These are phyloP conservation scores for Plebejus melissa DNA, from an alignment of 2,888 invertebrate genomes.

Conservation along the genomic window DNA sequence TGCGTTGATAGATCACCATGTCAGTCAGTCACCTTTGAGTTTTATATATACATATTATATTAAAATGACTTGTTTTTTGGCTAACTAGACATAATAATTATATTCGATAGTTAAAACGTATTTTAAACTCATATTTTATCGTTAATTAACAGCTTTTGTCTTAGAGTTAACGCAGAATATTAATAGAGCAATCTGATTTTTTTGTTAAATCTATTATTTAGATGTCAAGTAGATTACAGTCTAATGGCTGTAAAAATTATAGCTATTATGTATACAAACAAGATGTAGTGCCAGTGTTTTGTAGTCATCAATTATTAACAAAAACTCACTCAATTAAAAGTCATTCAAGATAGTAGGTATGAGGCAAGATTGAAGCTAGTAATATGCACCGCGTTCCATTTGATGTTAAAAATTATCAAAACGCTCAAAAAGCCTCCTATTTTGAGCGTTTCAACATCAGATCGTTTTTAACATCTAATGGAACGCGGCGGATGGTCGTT, in stretches of 20 bases:
- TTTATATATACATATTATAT: too few relatives aligned
- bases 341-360: not conserved
- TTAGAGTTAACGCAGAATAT: not conserved
- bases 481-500: too few relatives aligned
- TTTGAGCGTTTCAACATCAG: too few relatives aligned
- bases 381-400: too few relatives aligned
- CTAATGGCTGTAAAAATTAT: constrained; percentile 13
- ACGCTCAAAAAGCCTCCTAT: too few relatives aligned
- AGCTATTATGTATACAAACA: constrained; percentile 11
- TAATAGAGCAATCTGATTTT: not conserved
- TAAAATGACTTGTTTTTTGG: not conserved
- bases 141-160: not conserved
- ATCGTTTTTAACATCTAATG: too few relatives aligned
- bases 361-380: not conserved
- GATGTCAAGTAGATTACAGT: not conserved
- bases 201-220: constrained; percentile 9
- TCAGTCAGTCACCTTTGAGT: too few relatives aligned
- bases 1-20: too few relatives aligned
- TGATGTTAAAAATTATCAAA: too few relatives aligned
- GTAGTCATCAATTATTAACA: not conserved
- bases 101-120: not conserved
- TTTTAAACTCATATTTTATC: not conserved
- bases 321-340: not conserved
- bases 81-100: too few relatives aligned
- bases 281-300: not conserved